These are phyloP conservation scores for Alloplasta piceator DNA, from an alignment of 2,888 invertebrate genomes.

Conservation along the genomic window DNA sequence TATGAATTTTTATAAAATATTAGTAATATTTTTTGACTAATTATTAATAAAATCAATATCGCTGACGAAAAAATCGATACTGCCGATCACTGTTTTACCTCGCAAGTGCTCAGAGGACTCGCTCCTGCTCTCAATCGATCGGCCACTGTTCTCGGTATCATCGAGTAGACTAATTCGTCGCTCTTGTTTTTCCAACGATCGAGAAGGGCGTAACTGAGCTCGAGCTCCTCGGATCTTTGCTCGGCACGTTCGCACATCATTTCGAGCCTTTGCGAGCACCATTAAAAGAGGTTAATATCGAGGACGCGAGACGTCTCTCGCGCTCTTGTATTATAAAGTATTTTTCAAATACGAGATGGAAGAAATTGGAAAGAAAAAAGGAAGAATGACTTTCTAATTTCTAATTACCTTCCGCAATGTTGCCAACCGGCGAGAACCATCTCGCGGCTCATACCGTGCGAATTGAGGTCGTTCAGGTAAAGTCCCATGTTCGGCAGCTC, in stretches of 20 bases:
- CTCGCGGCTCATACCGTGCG: conserved; percentile 93
- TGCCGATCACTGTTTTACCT: conserved; percentile 86
- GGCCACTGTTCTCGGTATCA: conserved; percentile 95
- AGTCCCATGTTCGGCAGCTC: conserved; percentile 92
- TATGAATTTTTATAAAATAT: too few species aligned
- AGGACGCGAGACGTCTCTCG: conserved; percentile 7
- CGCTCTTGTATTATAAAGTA: conserved; percentile 22
- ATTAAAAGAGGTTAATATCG: conserved; percentile 26
- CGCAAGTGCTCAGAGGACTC: conserved; percentile 91
- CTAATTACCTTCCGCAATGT: conserved; percentile 88
- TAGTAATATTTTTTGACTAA: too few species aligned
- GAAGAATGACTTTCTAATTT: conserved; percentile 37
- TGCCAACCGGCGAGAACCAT: conserved; percentile 94
- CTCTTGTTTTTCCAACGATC: conserved; percentile 94
- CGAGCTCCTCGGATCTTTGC: conserved; percentile 90
- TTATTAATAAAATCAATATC: too few species aligned
- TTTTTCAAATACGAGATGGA: conserved; percentile 5
- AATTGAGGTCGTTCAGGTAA: conserved; percentile 92
- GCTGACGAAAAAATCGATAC: too few species aligned
- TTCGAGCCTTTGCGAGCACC: conserved; percentile 85
- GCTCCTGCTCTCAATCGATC: conserved; percentile 91
- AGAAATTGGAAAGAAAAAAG: background rate
- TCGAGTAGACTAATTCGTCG: conserved; percentile 94
- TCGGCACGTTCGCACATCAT: conserved; percentile 93
- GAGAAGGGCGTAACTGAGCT: conserved; percentile 89